Base-by-base conservation (phyloP, 2,888 invertebrate genomes). In the Willowsia nigromaculata region DNA sequence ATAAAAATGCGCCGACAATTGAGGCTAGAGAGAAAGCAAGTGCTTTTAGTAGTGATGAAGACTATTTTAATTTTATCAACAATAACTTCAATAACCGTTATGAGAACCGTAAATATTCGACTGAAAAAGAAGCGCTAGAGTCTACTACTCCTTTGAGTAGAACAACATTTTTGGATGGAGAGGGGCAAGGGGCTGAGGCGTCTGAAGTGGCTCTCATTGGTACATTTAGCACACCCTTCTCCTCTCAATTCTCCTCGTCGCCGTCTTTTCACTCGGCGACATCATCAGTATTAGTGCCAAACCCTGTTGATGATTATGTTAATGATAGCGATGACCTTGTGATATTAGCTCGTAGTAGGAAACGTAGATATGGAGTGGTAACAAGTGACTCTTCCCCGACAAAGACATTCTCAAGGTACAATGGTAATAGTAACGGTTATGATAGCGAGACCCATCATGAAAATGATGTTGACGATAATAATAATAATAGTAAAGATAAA, bases 251-350 rank as follows among this genome's bases (percentile, higher is more conserved):
- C 13, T 56, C 59, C n/a, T 78, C 76, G 30, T 9, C 76, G 30
- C 50, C 76, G 30, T 30, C 33, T 15, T 7, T 30, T 27, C 15
- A 74, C 22, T n/a, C 68, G 71, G 50, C 50, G 76, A 43, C 53
- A 68, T 88, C 82, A 82, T 82, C 87, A 88, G 87, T 88, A 88
- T 88, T 88, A 84, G 84, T 88, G 84, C 88, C 83, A 84, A 88
- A 84, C 78, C 65, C 65, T 76, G 83, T 88, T 71, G 78, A 88
- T 84, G 88, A 84, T 78, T 82, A 81, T 82, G 82, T 81, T 59
- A 88, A 88, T 84, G 84, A 84, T 65, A 84, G 84, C 25, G 88
- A 88, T 88, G 88, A 88, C 88, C 83, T 88, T 88, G 88, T 88
- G 84, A 88, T 88, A 88, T 84, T 84, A 88, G 83, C 88, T 78